A percentile compares a stretch with the other conserved stretches of the same genome.
phyloP scores from a whole-genome alignment of 2,113 vertebrate genomes.

The Eurypyga helias region DNA sequence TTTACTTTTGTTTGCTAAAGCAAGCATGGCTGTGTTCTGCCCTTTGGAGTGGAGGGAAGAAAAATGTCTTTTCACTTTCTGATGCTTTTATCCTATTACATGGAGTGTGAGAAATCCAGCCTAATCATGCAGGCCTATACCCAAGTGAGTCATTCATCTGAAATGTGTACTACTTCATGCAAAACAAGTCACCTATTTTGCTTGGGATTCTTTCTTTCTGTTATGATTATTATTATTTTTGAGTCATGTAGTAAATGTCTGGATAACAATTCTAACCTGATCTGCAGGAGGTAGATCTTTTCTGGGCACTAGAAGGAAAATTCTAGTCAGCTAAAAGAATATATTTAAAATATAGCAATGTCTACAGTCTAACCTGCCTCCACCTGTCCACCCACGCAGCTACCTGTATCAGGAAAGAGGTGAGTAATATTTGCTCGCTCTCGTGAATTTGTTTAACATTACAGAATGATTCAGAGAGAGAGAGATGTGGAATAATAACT shows the following conservation, averaged over 20 bases:
- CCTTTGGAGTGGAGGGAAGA: not conserved
- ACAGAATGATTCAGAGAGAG: slow-evolving; percentile 16
- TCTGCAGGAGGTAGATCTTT: not conserved
- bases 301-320: slow-evolving; percentile 26
- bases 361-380: slow-evolving; percentile 36
- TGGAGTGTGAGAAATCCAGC: not conserved
- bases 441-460: not conserved
- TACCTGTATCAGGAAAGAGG: slow-evolving; percentile 27
- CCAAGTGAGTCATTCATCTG: slow-evolving; percentile 5
- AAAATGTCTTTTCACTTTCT: not conserved
- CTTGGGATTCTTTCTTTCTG: not conserved
- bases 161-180: not conserved
- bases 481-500: not conserved
- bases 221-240: not conserved
- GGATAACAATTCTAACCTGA: not conserved
- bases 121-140: not conserved
- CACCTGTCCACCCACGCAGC: not conserved
- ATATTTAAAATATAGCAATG: slow-evolving; percentile 10
- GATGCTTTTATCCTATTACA: not conserved
- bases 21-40: not conserved
- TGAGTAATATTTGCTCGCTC: slow-evolving; percentile 52
- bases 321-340: not conserved
- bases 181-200: slow-evolving; percentile 28
- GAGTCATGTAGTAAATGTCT: slow-evolving; percentile 25
- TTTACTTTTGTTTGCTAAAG: not conserved